phyloP scores from a whole-genome alignment of 2,113 vertebrate species.

The Uropsilus gracilis region DNA sequence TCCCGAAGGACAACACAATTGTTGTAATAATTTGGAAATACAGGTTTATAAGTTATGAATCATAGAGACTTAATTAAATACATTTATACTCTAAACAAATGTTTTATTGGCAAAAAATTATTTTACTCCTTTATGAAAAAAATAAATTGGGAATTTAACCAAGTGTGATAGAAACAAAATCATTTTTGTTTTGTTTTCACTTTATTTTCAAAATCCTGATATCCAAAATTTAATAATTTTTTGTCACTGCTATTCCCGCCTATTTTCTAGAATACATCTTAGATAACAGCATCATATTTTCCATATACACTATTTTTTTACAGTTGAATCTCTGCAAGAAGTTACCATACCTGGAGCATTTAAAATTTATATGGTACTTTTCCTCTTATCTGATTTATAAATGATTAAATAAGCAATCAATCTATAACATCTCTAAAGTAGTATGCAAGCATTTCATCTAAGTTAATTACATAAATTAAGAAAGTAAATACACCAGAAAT shows the following conservation, averaged over 20 bases:
- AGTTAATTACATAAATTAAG: constrained; percentile 73
- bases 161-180: neutral
- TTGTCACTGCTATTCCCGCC: neutral
- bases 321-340: neutral
- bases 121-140: neutral
- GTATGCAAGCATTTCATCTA: constrained; percentile 38
- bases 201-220: neutral
- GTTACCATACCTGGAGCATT: neutral
- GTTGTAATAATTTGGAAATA: neutral
- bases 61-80: constrained; percentile 37
- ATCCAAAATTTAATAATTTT: neutral
- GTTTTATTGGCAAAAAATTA: neutral
- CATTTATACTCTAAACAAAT: neutral
- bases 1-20: neutral
- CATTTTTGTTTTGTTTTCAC: neutral
- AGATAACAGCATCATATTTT: neutral
- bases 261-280: neutral
- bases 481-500: constrained; percentile 69
- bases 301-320: neutral
- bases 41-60: constrained; percentile 31
- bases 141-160: neutral
- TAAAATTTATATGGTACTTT: constrained; percentile 63
- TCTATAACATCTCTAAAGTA: constrained; percentile 44
- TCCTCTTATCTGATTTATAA: constrained; percentile 57
- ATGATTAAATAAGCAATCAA: constrained; percentile 66